Percentiles rank a stretch among this genome's conserved stretches.
phyloP scores from a whole-genome alignment of 2,113 vertebrate genomes.

The Chloebia gouldiae region DNA sequence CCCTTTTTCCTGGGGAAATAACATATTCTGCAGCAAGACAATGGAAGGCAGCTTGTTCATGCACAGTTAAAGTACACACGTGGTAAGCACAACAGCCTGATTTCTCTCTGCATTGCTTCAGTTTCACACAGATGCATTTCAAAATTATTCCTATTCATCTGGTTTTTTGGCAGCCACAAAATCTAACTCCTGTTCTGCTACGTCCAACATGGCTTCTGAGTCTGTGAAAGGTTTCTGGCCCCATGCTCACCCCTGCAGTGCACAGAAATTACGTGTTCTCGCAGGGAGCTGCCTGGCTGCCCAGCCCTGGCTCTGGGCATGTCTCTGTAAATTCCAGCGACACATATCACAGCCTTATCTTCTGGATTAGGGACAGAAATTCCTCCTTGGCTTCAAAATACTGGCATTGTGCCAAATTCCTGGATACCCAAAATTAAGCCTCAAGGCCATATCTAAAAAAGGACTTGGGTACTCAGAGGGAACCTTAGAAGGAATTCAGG shows the following conservation, averaged over 20 bases:
- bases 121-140: neutral
- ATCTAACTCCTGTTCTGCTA: neutral
- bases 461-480: neutral
- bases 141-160: neutral
- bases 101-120: neutral
- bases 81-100: neutral
- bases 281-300: neutral
- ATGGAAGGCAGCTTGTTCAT: neutral
- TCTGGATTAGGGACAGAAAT: neutral
- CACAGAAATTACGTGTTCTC: rapidly evolving
- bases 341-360: neutral
- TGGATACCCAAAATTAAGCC: neutral
- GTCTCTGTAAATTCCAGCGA: neutral
- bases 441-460: neutral
- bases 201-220: neutral
- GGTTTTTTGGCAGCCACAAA: neutral
- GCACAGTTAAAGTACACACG: neutral
- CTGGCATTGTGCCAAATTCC: neutral
- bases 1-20: slow-evolving; percentile 27
- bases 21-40: neutral
- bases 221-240: neutral
- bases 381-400: neutral
- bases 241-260: rapidly evolving
- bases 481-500: neutral
- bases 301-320: rapidly evolving